phyloP scores from a whole-genome alignment of 2,888 invertebrate species.

The Eupithecia centaureata region DNA sequence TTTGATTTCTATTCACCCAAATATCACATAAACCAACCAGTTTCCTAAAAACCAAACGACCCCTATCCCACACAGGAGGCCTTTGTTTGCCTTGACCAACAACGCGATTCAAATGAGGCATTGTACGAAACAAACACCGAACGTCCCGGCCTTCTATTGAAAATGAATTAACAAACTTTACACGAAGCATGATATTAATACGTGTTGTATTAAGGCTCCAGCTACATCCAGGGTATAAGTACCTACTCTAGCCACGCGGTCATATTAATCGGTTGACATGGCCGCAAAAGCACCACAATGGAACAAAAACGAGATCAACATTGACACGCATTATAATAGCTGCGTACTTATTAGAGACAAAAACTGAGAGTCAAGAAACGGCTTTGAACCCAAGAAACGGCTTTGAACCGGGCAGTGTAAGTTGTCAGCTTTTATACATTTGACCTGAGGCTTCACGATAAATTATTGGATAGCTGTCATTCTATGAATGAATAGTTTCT shows the following conservation, averaged over 20 bases:
- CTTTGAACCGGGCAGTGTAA: background rate
- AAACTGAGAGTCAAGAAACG: background rate
- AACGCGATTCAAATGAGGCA: background rate
- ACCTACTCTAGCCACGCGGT: background rate
- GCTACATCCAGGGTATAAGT: background rate
- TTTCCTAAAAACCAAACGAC: background rate
- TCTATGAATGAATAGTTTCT: background rate
- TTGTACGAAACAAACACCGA: background rate
- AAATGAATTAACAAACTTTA: background rate
- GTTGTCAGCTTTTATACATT: background rate
- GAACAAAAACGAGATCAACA: background rate
- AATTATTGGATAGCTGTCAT: background rate
- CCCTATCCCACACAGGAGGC: background rate
- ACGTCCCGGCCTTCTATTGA: background rate
- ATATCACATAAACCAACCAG: background rate
- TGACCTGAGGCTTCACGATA: background rate
- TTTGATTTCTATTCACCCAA: too few species aligned
- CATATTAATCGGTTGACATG: background rate
- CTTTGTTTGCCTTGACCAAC: background rate
- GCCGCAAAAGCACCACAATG: background rate
- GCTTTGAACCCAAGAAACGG: background rate
- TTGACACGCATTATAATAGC: background rate
- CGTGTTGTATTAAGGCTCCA: background rate
- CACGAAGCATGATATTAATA: background rate
- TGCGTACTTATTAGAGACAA: background rate